Evolutionary conservation across 2,888 invertebrate species (phyloP), one percentile per base, ranked within the genome.

Genomic region (Sceliomorpha sp.): DNA sequence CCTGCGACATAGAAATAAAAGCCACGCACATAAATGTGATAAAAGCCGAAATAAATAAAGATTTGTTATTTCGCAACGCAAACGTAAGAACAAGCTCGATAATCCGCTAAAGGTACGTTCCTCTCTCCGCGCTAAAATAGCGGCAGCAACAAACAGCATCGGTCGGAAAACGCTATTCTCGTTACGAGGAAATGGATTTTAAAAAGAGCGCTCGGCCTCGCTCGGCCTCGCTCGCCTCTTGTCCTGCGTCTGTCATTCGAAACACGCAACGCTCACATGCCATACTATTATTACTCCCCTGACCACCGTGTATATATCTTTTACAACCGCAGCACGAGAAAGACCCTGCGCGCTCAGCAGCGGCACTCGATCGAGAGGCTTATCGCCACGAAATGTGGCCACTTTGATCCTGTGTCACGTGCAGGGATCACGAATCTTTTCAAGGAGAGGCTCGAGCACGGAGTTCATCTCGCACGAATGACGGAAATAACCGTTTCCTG

Each of bases 191-290:
- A 78, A 74, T 67, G 74, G 48, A 66, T 79, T 75, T 78, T 72
- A 67, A 66, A 73, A 68, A 72, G 73, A 76, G 73, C 68, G 78
- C 72, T 76, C 73, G 73, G 56, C 77, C 75, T 80, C 68, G 78
- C 72, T 76, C 73, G 73, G 56, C 77, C 75, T 80, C 84, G 83
- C 81, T 84, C 76, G 71, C 81, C 85, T 84, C 81, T 82, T 84
- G 85, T 81, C 81, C 78, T 79, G 77, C 78, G 82, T 80, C 82
- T 84, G 84, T 86, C 86, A 83, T 79, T 82, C 79, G 53, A 67
- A 75, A 80, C 85, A 85, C 85, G 86, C 86, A 83, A 84, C 77
- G 42, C 66, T 80, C 77, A 77, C 83, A 79, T 78, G 82, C 78
- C 80, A 80, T 73, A 75, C 77, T 80, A 78, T 83, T 84, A 83